Percentiles rank a stretch among this genome's conserved stretches.
Evolutionary conservation across 2,797 vertebrate genomes (phyloP).

Genomic region (Gobionotothen gibberifrons): DNA sequence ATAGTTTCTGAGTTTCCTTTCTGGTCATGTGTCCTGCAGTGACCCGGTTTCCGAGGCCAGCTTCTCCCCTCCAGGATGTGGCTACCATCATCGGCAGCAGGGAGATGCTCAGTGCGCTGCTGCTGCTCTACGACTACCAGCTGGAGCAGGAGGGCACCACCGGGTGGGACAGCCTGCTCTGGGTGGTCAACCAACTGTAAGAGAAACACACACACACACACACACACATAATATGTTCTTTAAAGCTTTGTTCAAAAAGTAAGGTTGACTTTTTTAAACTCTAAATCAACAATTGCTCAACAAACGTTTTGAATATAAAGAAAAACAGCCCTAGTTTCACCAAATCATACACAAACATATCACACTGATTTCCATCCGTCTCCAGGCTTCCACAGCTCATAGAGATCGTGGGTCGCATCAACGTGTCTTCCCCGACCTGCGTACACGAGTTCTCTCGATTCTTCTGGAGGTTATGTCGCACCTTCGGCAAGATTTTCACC

Average conservation of each 20-base stretch:
- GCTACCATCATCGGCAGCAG: conserved; percentile 94
- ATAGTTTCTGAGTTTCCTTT: background rate
- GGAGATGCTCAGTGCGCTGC: conserved; percentile 89
- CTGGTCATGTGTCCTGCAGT: conserved; percentile 78
- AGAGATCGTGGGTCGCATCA: conserved; percentile 96
- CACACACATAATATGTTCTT: conserved; percentile 19
- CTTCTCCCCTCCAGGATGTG: conserved; percentile 95
- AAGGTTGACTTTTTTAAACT: too few relatives aligned
- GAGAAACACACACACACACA: conserved; percentile 56
- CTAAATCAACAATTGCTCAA: too few relatives aligned
- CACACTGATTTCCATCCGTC: conserved; percentile 41
- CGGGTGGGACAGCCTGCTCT: conserved; percentile 96
- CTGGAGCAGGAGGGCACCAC: conserved; percentile 97
- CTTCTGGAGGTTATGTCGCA: conserved; percentile 98
- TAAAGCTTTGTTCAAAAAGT: too few relatives aligned
- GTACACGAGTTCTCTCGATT: conserved; percentile 99
- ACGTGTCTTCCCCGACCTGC: conserved; percentile 94
- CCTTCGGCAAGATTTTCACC: conserved; percentile 98
- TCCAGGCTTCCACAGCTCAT: conserved; percentile 93
- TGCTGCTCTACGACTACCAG: conserved; percentile 96
- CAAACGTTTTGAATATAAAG: too few relatives aligned
- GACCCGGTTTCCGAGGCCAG: conserved; percentile 94
- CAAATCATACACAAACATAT: background rate
- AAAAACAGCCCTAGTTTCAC: background rate
- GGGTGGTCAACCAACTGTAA: conserved; percentile 99